phyloP scores from a whole-genome alignment of 2,113 vertebrate genomes.

The Lepidothrix coronata region DNA sequence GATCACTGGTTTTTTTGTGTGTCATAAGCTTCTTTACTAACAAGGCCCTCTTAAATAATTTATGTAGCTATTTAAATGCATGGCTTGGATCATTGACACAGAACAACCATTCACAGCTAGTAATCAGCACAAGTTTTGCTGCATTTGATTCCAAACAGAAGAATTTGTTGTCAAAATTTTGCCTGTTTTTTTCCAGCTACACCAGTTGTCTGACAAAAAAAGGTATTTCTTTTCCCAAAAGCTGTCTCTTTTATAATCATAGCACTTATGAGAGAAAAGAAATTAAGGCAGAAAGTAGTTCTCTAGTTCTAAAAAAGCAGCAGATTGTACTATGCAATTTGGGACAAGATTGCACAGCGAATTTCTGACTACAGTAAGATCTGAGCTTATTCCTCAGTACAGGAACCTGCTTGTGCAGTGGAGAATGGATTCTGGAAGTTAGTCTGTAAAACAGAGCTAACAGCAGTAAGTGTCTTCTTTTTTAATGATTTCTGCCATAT shows the following conservation, averaged over 20 bases:
- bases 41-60: background rate
- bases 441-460: background rate
- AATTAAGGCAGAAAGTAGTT: background rate
- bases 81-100: background rate
- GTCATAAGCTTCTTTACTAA: background rate
- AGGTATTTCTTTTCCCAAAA: background rate
- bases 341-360: background rate
- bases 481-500: background rate
- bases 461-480: background rate
- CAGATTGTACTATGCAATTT: background rate
- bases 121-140: background rate
- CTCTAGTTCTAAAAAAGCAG: background rate
- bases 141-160: background rate
- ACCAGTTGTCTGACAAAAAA: background rate
- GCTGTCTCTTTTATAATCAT: background rate
- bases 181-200: background rate
- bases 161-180: background rate
- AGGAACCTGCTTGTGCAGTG: background rate
- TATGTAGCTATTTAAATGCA: background rate
- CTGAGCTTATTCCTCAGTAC: background rate
- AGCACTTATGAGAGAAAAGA: background rate
- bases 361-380: background rate
- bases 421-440: background rate
- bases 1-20: background rate
- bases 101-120: background rate